phyloP scores from a whole-genome alignment of 2,888 invertebrate genomes.

The Rugalucina vietnamica region DNA sequence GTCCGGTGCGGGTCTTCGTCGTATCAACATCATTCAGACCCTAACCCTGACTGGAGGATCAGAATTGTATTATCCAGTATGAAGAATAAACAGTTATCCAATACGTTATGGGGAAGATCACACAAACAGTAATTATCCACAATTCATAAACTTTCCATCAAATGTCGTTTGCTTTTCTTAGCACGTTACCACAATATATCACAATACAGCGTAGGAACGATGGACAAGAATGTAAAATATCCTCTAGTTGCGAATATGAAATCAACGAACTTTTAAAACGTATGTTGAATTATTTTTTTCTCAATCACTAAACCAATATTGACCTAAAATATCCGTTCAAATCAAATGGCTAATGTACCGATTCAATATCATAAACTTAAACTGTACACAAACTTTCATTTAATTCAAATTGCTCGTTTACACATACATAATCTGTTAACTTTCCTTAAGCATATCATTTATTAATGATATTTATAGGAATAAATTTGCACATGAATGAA shows the following conservation, averaged over 20 bases:
- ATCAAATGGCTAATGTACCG: conserved; percentile 1
- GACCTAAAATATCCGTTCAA: conserved; percentile 5
- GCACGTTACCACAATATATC: conserved; percentile 3
- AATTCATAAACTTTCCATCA: conserved; percentile 6
- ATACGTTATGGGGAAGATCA: not conserved
- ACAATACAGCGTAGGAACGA: not conserved
- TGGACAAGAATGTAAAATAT: not conserved
- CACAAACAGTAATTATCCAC: not conserved
- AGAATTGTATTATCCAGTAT: not conserved
- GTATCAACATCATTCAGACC: conserved; percentile 45
- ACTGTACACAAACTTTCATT: conserved; percentile 3
- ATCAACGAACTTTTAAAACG: not conserved
- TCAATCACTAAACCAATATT: not conserved
- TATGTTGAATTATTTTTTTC: not conserved
- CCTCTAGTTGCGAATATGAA: not conserved
- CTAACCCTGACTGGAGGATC: conserved; percentile 34
- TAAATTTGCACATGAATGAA: conserved; percentile 6
- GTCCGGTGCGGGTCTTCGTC: conserved; percentile 50
- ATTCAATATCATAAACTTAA: not conserved
- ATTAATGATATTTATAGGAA: conserved; percentile 7
- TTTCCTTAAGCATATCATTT: conserved; percentile 14
- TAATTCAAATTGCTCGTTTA: conserved; percentile 4
- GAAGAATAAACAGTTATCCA: not conserved
- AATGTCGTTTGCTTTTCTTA: not conserved
- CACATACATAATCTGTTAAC: conserved; percentile 12